A percentile compares a stretch with the other conserved stretches of the same genome.
Conservation (phyloP, 1,140 invertebrate species). For the Wiebesia pumilae region DNA sequence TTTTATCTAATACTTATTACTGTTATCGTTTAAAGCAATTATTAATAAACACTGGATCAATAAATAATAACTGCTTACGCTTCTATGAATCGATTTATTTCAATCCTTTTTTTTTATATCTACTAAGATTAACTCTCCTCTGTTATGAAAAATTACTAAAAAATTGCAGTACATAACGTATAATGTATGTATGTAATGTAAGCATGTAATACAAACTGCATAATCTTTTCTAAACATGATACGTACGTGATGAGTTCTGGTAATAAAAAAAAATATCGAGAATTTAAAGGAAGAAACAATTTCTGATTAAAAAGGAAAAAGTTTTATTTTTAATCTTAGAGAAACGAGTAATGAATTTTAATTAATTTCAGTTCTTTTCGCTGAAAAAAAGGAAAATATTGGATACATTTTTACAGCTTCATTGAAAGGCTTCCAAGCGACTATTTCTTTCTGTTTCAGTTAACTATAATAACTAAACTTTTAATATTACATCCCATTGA, state of each 20-base stretch:
- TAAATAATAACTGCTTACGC: not conserved
- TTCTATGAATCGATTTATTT: not conserved
- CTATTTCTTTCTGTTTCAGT: conserved; percentile 1
- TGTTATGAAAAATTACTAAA: not conserved
- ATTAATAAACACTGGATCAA: not conserved
- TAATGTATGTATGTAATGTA: too few relatives aligned
- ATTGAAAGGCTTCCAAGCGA: not conserved
- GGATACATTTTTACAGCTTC: conserved; percentile 29
- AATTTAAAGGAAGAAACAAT: conserved; percentile 3
- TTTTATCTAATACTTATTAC: not conserved
- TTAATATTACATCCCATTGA: not conserved
- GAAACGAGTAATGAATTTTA: conserved; percentile 24
- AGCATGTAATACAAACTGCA: not conserved
- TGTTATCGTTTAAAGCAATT: not conserved
- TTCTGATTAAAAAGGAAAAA: not conserved
- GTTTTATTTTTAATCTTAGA: conserved; percentile 25
- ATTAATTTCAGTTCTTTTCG: conserved; percentile 5
- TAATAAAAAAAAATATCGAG: not conserved
- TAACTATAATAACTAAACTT: not conserved
- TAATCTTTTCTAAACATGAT: not conserved
- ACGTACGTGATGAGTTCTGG: not conserved
- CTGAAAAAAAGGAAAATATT: not conserved
- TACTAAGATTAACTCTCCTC: not conserved
- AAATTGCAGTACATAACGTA: not conserved
- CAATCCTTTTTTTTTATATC: not conserved